Conservation (phyloP, 2,113 vertebrate genomes). For the Pituophis catenifer region DNA sequence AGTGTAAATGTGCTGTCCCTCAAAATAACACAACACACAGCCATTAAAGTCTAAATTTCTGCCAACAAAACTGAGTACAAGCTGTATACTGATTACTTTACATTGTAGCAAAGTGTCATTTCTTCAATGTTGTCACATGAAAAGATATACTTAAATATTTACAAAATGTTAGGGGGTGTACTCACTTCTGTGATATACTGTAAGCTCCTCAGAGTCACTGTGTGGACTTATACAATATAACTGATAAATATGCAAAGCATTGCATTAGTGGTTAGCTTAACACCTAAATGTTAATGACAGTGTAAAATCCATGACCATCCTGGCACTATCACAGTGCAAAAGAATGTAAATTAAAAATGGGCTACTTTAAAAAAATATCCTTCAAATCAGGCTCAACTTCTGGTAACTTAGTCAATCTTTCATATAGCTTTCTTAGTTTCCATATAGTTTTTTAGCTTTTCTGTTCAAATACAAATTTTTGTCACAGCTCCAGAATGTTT, state of each 20-base stretch:
- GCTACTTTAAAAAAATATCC: not conserved
- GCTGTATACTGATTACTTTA: too few relatives aligned
- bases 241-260: not conserved
- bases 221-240: not conserved
- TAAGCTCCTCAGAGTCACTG: not conserved
- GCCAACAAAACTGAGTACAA: too few relatives aligned
- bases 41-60: too few relatives aligned
- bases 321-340: not conserved
- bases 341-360: not conserved
- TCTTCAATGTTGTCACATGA: too few relatives aligned
- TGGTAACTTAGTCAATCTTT: not conserved
- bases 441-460: constrained; percentile 61
- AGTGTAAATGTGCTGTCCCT: too few relatives aligned
- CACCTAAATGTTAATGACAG: not conserved
- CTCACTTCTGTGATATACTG: too few relatives aligned
- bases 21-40: too few relatives aligned
- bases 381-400: not conserved
- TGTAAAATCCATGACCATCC: not conserved
- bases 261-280: not conserved
- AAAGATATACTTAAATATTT: too few relatives aligned
- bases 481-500: constrained; percentile 68
- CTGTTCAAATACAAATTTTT: constrained; percentile 82
- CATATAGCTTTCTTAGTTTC: not conserved
- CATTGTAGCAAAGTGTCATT: too few relatives aligned
- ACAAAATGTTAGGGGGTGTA: too few relatives aligned